Conservation (phyloP, 2,888 invertebrate species). For the Sialis lutaria region DNA sequence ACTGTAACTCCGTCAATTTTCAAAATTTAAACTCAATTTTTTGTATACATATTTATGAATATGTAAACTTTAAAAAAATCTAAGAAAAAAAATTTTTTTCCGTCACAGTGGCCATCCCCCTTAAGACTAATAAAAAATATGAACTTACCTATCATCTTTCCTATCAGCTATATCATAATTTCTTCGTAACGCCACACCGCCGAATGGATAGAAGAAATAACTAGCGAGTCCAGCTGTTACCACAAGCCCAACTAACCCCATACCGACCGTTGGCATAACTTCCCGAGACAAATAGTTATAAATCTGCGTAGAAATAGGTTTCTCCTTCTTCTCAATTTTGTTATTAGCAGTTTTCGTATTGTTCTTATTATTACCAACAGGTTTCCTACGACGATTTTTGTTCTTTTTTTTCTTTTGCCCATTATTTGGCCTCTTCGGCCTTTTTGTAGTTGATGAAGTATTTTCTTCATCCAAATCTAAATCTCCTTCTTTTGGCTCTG, state of each 20-base stretch:
- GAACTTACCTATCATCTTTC: conserved; percentile 39
- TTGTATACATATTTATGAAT: no score
- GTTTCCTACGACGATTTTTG: conserved; percentile 41
- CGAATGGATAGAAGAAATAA: conserved; percentile 59
- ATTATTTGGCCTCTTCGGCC: conserved; percentile 15
- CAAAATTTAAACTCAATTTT: no score
- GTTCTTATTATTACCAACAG: conserved; percentile 19
- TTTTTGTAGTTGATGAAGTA: conserved; percentile 19
- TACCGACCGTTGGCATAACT: conserved; percentile 66
- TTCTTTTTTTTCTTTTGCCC: conserved; percentile 34
- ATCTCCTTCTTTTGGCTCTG: conserved; percentile 23
- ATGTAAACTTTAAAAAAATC: no score
- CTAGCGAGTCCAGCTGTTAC: conserved; percentile 59
- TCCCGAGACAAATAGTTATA: conserved; percentile 63
- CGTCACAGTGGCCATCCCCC: no score
- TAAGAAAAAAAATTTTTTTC: no score
- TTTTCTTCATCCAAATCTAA: conserved; percentile 24
- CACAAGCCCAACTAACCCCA: conserved; percentile 56
- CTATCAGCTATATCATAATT: conserved; percentile 40
- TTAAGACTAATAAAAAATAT: no score
- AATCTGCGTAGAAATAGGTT: conserved; percentile 53
- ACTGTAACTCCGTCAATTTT: no score
- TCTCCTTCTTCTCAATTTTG: conserved; percentile 20
- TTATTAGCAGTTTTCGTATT: conserved; percentile 26
- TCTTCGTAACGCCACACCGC: conserved; percentile 43